Evolutionary conservation across 2,888 invertebrate species (phyloP).

Genomic region (Drosophila robusta): DNA sequence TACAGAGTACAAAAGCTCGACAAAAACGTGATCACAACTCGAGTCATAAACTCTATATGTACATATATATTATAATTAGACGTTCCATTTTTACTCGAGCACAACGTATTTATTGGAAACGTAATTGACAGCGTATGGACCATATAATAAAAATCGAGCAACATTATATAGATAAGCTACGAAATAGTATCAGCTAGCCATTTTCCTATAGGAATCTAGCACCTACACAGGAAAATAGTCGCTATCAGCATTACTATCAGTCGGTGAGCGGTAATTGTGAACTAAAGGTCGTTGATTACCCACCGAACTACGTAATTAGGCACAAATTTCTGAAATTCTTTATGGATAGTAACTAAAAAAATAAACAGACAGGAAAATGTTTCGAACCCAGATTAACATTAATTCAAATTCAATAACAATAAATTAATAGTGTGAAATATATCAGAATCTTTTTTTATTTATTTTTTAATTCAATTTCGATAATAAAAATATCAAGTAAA

Average conservation of each 20-base stretch:
- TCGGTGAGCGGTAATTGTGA: conserved; percentile 18
- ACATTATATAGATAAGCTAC: conserved; percentile 40
- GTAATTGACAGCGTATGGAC: conserved; percentile 24
- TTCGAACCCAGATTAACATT: background rate
- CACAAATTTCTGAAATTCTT: background rate
- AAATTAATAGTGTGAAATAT: background rate
- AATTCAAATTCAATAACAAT: background rate
- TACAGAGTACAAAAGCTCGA: conserved; percentile 31
- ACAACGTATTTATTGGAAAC: conserved; percentile 12
- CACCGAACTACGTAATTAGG: background rate
- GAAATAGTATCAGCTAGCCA: conserved; percentile 16
- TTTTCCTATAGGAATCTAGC: conserved; percentile 7
- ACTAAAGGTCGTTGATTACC: conserved; percentile 3
- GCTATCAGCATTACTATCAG: conserved; percentile 44
- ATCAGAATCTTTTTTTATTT: too few relatives aligned
- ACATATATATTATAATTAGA: conserved; percentile 1
- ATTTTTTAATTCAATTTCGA: too few relatives aligned
- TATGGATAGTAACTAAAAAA: background rate
- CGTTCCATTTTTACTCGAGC: background rate
- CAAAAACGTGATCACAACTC: conserved; percentile 55
- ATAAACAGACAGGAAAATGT: background rate
- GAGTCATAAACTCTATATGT: conserved; percentile 6
- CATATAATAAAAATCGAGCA: conserved; percentile 10
- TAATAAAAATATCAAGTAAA: too few relatives aligned
- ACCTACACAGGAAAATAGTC: conserved; percentile 17